Conservation (phyloP, 2,888 invertebrate genomes). For the Myopa testacea region DNA sequence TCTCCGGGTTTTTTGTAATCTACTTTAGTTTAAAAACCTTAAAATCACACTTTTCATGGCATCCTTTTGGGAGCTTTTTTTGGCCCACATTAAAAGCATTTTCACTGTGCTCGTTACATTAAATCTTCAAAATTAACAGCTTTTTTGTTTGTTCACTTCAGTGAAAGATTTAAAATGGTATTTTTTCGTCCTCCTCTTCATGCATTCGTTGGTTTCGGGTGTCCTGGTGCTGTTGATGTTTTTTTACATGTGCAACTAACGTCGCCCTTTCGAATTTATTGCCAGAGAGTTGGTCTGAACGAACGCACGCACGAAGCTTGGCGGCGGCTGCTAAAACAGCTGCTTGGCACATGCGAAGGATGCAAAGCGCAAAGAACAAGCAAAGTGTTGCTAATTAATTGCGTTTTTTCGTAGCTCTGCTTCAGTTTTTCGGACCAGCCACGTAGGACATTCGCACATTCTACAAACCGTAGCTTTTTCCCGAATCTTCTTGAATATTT, state of each 20-base stretch:
- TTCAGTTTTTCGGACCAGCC: neutral
- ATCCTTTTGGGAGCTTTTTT: too few relatives aligned
- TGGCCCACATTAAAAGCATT: neutral
- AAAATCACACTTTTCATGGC: neutral
- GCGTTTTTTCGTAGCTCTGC: neutral
- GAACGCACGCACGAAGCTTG: neutral
- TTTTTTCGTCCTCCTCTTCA: neutral
- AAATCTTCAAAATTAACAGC: neutral
- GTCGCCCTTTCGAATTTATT: too few relatives aligned
- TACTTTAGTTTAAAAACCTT: neutral
- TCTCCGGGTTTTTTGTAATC: neutral
- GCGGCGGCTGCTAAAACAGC: neutral
- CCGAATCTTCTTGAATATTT: neutral
- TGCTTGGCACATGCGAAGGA: neutral
- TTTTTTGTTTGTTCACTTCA: neutral
- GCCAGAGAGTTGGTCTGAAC: too few relatives aligned
- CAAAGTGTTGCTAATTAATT: neutral
- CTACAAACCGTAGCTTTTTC: neutral
- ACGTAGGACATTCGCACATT: neutral
- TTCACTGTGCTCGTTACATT: neutral
- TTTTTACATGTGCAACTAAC: too few relatives aligned
- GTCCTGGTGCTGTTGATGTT: neutral
- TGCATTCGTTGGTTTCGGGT: neutral
- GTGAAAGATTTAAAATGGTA: neutral
- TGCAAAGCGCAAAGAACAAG: neutral